Evolutionary conservation across 2,113 vertebrate species (phyloP).

Genomic region (Pseudolaguvia tuberculata): DNA sequence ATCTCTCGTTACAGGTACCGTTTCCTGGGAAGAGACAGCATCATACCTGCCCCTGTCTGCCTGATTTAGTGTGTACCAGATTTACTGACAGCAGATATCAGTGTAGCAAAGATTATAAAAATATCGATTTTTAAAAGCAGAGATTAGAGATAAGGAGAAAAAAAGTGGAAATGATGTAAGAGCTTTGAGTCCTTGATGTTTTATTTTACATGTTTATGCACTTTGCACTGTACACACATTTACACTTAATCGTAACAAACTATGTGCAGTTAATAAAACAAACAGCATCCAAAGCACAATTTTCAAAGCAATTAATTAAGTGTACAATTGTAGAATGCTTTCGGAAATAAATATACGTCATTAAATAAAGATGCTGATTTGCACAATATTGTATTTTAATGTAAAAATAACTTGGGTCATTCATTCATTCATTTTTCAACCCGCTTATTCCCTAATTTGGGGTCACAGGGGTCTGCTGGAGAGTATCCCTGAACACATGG

Average conservation of each 20-base stretch:
- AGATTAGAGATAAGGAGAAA: neutral
- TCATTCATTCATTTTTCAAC: too few relatives aligned
- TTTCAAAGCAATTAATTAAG: neutral
- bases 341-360: neutral
- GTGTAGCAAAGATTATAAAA: conserved; percentile 80
- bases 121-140: conserved; percentile 69
- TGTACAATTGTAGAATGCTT: neutral
- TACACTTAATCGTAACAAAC: conserved; percentile 19
- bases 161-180: neutral
- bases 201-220: conserved; percentile 46
- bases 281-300: conserved; percentile 7
- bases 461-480: too few relatives aligned
- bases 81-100: conserved; percentile 70
- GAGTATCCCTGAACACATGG: too few relatives aligned
- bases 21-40: conserved; percentile 79
- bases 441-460: too few relatives aligned
- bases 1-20: conserved; percentile 71
- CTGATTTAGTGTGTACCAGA: conserved; percentile 73
- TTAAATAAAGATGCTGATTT: neutral
- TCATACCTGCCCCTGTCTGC: conserved; percentile 82
- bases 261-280: neutral
- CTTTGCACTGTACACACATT: conserved; percentile 47
- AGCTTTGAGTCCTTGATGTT: conserved; percentile 30
- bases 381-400: neutral
- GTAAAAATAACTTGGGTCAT: neutral